Conservation (phyloP, 2,113 vertebrate species). For the Phalacrocorax carbo region DNA sequence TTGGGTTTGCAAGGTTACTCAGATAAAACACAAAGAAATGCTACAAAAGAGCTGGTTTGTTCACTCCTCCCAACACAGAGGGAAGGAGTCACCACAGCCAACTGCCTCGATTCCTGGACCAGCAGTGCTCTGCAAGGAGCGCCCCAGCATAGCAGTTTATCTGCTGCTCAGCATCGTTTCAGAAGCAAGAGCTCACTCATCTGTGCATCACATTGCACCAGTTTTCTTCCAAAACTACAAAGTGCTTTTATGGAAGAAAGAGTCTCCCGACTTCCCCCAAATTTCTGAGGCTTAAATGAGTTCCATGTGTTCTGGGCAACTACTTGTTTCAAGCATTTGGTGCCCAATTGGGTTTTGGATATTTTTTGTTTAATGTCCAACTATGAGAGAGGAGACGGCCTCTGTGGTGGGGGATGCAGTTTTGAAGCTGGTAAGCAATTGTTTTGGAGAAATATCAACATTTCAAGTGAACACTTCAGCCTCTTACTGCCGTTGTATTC, state of each 20-base stretch:
- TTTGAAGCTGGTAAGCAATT: not conserved
- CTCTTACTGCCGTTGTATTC: not conserved
- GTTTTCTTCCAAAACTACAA: slow-evolving; percentile 19
- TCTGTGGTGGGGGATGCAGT: not conserved
- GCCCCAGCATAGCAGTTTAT: not conserved
- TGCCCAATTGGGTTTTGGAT: not conserved
- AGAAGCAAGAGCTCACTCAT: not conserved
- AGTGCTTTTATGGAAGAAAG: not conserved
- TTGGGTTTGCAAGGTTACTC: not conserved
- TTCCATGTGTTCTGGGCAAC: not conserved
- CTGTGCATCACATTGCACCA: not conserved
- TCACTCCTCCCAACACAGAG: not conserved
- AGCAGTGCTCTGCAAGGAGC: not conserved
- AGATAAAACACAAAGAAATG: not conserved
- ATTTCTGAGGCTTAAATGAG: slow-evolving; percentile 6
- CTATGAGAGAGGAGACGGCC: not conserved
- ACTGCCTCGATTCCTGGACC: not conserved
- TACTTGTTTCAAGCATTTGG: not conserved
- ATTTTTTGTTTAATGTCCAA: not conserved
- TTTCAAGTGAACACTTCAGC: not conserved
- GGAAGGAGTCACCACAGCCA: not conserved
- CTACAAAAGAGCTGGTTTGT: accelerated
- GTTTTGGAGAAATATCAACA: not conserved
- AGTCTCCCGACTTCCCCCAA: not conserved
- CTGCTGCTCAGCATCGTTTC: not conserved